A percentile compares a stretch with the other conserved stretches of the same genome.
Evolutionary conservation across 1,140 invertebrate species (phyloP).

Genomic region (Drosophila bocqueti): DNA sequence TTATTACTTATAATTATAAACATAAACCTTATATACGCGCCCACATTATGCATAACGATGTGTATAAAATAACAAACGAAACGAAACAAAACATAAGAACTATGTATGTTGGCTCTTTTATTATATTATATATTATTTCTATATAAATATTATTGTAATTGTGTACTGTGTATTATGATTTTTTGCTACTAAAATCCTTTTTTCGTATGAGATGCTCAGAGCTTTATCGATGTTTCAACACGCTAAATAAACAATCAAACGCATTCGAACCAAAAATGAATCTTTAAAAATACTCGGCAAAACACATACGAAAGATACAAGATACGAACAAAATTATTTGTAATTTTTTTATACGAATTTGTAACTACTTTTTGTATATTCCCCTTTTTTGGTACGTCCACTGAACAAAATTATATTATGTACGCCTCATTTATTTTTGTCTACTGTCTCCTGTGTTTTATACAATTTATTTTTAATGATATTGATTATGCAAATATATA

Average conservation of each 20-base stretch:
- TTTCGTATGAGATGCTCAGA: constrained; percentile 42
- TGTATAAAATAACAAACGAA: constrained; percentile 63
- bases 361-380: constrained; percentile 45
- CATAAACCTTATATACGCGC: constrained; percentile 72
- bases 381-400: constrained; percentile 54
- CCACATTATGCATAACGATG: constrained; percentile 47
- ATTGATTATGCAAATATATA: constrained; percentile 78
- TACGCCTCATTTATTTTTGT: constrained; percentile 49
- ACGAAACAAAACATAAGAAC: constrained; percentile 50
- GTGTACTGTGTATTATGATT: constrained; percentile 67
- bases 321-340: constrained; percentile 51
- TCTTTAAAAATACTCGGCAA: constrained; percentile 64
- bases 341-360: constrained; percentile 50
- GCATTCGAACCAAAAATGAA: constrained; percentile 74
- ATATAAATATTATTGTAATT: constrained; percentile 56
- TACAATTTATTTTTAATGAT: constrained; percentile 65
- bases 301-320: constrained; percentile 28
- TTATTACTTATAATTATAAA: constrained; percentile 82
- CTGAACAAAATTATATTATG: constrained; percentile 62
- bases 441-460: constrained; percentile 44
- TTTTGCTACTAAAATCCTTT: constrained; percentile 47
- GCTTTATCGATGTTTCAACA: constrained; percentile 64
- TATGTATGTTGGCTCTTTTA: constrained; percentile 66
- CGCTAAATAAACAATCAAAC: constrained; percentile 38
- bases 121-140: constrained; percentile 65